phyloP scores from a whole-genome alignment of 2,797 vertebrate genomes.

The Sus cebifrons region DNA sequence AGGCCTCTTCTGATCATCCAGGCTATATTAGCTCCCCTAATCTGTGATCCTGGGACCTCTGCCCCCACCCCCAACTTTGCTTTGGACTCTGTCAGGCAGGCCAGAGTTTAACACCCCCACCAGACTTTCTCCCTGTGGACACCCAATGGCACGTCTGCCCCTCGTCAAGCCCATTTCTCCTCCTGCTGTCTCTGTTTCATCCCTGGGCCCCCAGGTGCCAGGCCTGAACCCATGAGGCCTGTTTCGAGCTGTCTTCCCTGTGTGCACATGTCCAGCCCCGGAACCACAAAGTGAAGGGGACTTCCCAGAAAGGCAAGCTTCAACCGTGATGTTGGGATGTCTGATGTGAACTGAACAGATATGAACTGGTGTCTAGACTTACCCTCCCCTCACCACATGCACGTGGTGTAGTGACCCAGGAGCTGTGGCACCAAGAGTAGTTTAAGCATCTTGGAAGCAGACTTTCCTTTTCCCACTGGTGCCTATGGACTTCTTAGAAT shows the following conservation, averaged over 20 bases:
- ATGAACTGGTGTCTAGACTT: not conserved
- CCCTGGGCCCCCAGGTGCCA: not conserved
- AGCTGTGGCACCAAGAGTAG: not conserved
- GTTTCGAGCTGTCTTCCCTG: not conserved
- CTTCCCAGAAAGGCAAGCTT: not conserved
- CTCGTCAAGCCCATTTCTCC: not conserved
- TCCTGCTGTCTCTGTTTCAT: not conserved
- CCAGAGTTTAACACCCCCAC: not conserved
- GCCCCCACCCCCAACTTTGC: not conserved
- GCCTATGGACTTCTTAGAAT: not conserved
- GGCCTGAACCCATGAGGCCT: not conserved
- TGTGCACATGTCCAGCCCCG: not conserved
- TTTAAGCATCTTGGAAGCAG: slow-evolving; percentile 29
- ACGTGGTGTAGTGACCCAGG: not conserved
- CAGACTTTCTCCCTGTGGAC: not conserved
- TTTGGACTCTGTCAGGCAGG: not conserved
- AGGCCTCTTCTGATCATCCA: not conserved
- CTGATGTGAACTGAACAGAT: not conserved
- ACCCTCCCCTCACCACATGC: rapidly evolving
- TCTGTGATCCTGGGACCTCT: not conserved
- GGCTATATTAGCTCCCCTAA: not conserved
- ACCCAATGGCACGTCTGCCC: not conserved
- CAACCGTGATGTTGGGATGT: not conserved
- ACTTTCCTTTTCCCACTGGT: slow-evolving; percentile 8
- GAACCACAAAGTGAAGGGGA: not conserved